Percentiles rank a stretch among this genome's conserved stretches.
Conservation (phyloP, 2,797 vertebrate species). For the Tinamus major region DNA sequence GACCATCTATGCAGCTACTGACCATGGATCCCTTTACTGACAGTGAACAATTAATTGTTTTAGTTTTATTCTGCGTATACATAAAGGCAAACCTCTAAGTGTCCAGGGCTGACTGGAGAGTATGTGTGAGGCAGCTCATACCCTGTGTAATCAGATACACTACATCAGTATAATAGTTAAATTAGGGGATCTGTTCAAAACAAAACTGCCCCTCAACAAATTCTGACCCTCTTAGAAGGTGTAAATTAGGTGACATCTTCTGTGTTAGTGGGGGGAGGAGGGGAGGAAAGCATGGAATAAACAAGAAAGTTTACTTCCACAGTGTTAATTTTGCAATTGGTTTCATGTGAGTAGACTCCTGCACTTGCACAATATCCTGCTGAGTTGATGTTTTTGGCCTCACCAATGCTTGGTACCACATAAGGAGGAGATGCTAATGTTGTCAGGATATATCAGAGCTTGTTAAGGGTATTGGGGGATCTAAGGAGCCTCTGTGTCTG, state of each 20-base stretch:
- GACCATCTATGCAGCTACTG: background rate
- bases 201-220: background rate
- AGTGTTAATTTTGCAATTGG: background rate
- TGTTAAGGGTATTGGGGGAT: background rate
- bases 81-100: background rate
- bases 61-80: background rate
- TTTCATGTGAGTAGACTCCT: background rate
- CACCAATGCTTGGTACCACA: background rate
- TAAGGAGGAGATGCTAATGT: background rate
- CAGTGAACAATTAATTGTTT: background rate
- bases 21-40: background rate
- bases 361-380: background rate
- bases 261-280: background rate
- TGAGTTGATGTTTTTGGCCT: background rate
- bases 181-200: background rate
- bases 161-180: background rate
- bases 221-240: background rate
- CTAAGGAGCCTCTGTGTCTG: background rate
- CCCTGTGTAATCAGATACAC: background rate
- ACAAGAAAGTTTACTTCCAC: background rate
- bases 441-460: background rate
- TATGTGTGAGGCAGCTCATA: background rate
- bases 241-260: background rate
- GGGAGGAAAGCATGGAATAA: background rate
- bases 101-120: background rate